These are phyloP conservation scores for Rhinogobius similis DNA, from an alignment of 2,113 vertebrate genomes.

Conservation along the genomic window DNA sequence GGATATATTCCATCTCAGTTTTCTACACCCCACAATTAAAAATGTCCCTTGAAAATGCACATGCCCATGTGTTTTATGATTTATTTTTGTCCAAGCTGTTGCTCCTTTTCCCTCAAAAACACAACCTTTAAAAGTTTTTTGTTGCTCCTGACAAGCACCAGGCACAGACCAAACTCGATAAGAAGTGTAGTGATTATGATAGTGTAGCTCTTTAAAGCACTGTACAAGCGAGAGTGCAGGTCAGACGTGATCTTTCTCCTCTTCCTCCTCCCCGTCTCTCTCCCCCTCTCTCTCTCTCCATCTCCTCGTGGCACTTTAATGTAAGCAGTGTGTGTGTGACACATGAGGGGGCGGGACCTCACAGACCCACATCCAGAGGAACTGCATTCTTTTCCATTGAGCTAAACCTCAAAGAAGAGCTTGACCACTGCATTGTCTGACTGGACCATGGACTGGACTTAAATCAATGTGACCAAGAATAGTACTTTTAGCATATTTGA, in stretches of 20 bases:
- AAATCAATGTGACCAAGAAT: not conserved
- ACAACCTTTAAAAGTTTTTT: not conserved
- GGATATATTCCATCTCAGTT: too few species aligned
- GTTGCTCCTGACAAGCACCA: not conserved
- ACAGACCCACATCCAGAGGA: conserved; percentile 26
- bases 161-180: not conserved
- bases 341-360: conserved; percentile 59
- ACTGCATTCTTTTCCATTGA: conserved; percentile 72
- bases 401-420: conserved; percentile 55
- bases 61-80: too few species aligned
- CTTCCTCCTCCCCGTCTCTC: not conserved
- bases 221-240: conserved; percentile 26
- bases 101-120: too few species aligned
- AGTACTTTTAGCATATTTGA: not conserved
- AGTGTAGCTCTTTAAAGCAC: not conserved
- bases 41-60: too few species aligned
- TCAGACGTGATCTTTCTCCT: conserved; percentile 36
- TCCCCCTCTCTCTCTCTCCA: not conserved
- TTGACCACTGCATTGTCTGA: conserved; percentile 48
- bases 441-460: not conserved
- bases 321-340: conserved; percentile 68
- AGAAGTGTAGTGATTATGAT: not conserved
- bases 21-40: too few species aligned
- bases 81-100: too few species aligned
- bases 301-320: conserved; percentile 65